These are phyloP conservation scores for Epinotia bilunana DNA, from an alignment of 2,888 invertebrate genomes.

Conservation along the genomic window DNA sequence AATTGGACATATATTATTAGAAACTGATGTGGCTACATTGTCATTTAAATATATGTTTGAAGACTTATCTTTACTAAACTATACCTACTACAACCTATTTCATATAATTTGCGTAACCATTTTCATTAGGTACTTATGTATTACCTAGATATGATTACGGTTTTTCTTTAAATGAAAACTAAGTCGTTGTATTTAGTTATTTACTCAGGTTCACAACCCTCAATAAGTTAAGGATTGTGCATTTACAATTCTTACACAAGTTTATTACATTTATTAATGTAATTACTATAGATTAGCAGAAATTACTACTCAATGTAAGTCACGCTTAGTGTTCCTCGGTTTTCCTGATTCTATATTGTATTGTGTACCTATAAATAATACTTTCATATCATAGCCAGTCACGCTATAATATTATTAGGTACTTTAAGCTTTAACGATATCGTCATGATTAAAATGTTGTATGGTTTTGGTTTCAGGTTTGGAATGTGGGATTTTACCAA, in stretches of 20 bases:
- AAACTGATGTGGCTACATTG: constrained; percentile 1
- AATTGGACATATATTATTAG: neutral
- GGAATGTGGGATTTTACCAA: neutral
- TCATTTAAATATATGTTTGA: neutral
- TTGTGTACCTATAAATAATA: neutral
- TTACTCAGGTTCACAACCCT: neutral
- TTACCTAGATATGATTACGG: neutral
- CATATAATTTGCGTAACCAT: neutral
- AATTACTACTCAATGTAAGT: neutral
- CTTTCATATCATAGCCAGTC: neutral
- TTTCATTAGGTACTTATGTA: neutral
- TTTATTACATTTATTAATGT: neutral
- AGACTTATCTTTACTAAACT: neutral
- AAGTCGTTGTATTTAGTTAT: neutral
- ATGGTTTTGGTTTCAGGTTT: neutral
- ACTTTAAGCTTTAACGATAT: neutral
- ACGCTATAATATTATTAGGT: neutral
- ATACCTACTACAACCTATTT: neutral
- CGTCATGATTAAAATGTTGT: neutral
- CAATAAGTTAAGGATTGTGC: neutral
- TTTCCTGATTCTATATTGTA: neutral
- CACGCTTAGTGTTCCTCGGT: neutral
- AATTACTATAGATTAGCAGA: neutral
- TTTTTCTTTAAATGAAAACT: neutral
- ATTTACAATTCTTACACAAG: neutral